These are phyloP conservation scores for Halcyon smyrnensis DNA, from an alignment of 2,797 vertebrate genomes.

Conservation along the genomic window DNA sequence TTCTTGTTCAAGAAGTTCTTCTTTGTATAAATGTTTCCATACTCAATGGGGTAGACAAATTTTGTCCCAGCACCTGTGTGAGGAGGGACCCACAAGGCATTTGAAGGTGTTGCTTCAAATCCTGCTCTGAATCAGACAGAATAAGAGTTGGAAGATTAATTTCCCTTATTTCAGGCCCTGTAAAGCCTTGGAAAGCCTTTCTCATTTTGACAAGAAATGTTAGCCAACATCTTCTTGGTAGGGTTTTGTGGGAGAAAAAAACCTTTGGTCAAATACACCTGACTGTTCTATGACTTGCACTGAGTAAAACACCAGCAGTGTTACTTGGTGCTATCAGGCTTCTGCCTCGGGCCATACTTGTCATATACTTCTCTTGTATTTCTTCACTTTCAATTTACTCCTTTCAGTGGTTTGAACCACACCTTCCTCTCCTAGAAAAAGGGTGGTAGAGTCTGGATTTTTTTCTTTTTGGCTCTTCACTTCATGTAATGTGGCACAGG, in stretches of 20 bases:
- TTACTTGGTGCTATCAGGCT: neutral
- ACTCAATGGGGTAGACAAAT: neutral
- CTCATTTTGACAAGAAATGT: neutral
- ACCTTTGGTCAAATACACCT: neutral
- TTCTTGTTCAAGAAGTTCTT: neutral
- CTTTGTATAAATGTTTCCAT: neutral
- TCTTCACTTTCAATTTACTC: neutral
- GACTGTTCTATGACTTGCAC: neutral
- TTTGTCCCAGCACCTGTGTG: neutral
- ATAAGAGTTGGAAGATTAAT: neutral
- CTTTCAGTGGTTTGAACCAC: neutral
- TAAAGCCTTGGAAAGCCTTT: neutral
- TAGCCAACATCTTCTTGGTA: neutral
- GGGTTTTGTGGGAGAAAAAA: neutral
- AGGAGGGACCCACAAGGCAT: neutral
- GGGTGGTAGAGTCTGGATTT: neutral
- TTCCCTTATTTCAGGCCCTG: neutral
- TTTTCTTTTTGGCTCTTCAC: neutral
- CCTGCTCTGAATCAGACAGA: neutral
- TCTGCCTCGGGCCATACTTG: neutral
- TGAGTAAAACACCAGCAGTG: neutral
- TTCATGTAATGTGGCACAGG: neutral
- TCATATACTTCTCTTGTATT: neutral
- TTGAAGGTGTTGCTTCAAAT: neutral
- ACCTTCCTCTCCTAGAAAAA: neutral